Evolutionary conservation across 2,888 invertebrate genomes (phyloP).

Genomic region (Pedicia rivosa): DNA sequence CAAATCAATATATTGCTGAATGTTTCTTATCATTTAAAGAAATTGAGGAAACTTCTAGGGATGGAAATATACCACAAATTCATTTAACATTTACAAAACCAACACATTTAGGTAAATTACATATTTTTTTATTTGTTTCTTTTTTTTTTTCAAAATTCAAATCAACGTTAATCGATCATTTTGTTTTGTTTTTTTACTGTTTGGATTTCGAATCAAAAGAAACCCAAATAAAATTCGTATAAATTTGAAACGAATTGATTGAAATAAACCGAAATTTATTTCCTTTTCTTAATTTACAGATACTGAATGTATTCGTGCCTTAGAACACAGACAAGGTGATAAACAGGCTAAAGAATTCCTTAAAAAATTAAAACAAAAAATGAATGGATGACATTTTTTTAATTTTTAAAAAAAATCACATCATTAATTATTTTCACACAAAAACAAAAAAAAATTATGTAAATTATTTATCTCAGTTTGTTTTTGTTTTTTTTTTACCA

Average conservation of each 20-base stretch:
- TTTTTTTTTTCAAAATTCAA: constrained; percentile 4
- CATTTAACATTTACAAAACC: constrained; percentile 57
- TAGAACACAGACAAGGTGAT: constrained; percentile 74
- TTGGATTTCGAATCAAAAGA: constrained; percentile 6
- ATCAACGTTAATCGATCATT: constrained; percentile 5
- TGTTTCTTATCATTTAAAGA: constrained; percentile 72
- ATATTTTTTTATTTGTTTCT: constrained; percentile 5
- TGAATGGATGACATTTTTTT: constrained; percentile 14
- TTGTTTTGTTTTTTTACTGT: constrained; percentile 12
- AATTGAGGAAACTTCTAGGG: constrained; percentile 45
- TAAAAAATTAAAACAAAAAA: constrained; percentile 58
- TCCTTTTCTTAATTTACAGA: too few relatives aligned
- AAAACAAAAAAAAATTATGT: too few relatives aligned
- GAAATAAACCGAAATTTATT: too few relatives aligned
- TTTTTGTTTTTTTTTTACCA: too few relatives aligned
- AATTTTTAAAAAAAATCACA: too few relatives aligned
- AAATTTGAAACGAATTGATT: constrained; percentile 17
- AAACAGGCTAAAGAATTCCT: constrained; percentile 79
- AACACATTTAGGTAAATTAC: constrained; percentile 40
- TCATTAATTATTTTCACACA: too few relatives aligned
- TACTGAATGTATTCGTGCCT: constrained; percentile 57
- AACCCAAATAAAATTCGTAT: constrained; percentile 9
- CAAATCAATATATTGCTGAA: constrained; percentile 90
- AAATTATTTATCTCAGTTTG: too few relatives aligned
- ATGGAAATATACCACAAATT: constrained; percentile 46